Base-by-base conservation (phyloP, 1,140 invertebrate species). In the Drosophila persimilis region DNA sequence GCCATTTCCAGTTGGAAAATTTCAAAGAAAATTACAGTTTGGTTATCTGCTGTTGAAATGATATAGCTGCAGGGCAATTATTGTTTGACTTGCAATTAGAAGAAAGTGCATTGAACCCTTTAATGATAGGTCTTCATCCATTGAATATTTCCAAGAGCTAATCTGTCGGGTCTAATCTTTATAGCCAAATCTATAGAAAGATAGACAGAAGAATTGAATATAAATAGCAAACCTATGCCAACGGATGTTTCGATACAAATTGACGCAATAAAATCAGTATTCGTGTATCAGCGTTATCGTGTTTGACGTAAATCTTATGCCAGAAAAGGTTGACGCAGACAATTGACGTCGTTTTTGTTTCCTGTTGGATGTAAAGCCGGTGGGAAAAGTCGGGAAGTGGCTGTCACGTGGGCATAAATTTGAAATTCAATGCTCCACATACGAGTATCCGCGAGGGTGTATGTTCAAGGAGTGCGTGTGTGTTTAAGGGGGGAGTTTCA, bases 271-370 rank as follows among this genome's bases (percentile, higher is more conserved):
- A 26, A 26, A 26, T 26, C 24, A 26, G 24, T 26, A 26, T 26
- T 26, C 24, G 24, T 5, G 4, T 26, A 26, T 26, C 24, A 26
- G 24, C 4, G 5, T 5, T 26, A 26, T 5, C 24, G 24, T 26
- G 24, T 4, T 5, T 5, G 24, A 5, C 24, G 24, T 26, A 26
- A 26, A 3, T 31, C 8, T 2, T 31, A 3, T 31, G 2, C 7
- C 29, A 43, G 45, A 55, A 55, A 56, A 35, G 51, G 20, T 43
- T 51, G 35, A 41, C 47, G 47, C 71, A 57, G 47, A 65, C 71
- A 73, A 73, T 73, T 73, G 71, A 73, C 71, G 60, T 53, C 60
- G 53, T 73, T 73, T 35, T 7, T 5, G 5, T 53, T 65, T 74
- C 71, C 71, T 74, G 71, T 73, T 73, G 70, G 39, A 35, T 43